Evolutionary conservation across 2,797 vertebrate genomes (phyloP).

Genomic region (Peromyscus melanophrys): DNA sequence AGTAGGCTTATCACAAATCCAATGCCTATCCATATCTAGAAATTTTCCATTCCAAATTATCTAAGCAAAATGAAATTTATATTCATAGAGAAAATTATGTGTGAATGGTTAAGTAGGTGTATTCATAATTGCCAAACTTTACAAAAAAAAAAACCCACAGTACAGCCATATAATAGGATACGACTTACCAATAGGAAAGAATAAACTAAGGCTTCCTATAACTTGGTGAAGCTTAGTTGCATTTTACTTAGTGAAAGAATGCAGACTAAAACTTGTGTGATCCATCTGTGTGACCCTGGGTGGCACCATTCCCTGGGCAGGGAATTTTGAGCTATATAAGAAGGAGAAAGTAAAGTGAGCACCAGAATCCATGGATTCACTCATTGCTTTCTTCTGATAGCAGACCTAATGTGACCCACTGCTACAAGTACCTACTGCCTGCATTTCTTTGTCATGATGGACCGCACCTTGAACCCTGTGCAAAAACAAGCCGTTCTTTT

Average conservation of each 20-base stretch:
- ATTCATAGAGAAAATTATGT: constrained; percentile 6
- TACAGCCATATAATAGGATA: neutral
- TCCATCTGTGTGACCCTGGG: neutral
- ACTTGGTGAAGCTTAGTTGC: neutral
- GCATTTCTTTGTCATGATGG: neutral
- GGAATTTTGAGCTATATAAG: no score
- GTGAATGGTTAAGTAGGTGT: neutral
- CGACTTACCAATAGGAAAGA: neutral
- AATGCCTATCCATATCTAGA: neutral
- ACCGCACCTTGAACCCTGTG: neutral
- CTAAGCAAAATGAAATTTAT: constrained; percentile 13
- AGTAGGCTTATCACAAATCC: neutral
- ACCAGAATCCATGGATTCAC: no score
- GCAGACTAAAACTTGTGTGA: neutral
- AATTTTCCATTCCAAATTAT: constrained; percentile 17
- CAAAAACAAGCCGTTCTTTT: neutral
- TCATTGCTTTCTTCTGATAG: neutral
- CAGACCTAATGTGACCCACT: neutral
- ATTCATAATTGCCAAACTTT: constrained; percentile 25
- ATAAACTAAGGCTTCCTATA: neutral
- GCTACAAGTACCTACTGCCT: neutral
- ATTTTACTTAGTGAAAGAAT: neutral
- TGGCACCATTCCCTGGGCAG: neutral
- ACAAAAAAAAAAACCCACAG: neutral
- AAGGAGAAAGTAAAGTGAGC: no score